These are phyloP conservation scores for Epizoanthus rinbou DNA, from an alignment of 92 coral and sea anemone genomes.

Conservation along the genomic window DNA sequence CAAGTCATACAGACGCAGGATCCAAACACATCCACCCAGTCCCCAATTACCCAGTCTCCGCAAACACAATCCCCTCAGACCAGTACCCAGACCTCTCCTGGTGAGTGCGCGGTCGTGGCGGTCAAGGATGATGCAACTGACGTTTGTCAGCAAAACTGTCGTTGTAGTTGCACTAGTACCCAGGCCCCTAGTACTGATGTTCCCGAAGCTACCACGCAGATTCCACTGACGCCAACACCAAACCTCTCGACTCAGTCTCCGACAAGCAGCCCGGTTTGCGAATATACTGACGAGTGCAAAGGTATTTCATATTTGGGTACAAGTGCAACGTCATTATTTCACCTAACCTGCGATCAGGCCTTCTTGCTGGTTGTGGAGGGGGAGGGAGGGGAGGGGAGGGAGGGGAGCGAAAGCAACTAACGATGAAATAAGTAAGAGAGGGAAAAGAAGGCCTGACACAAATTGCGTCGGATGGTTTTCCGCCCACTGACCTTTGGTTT, in stretches of 20 bases:
- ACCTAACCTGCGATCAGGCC: too few relatives aligned
- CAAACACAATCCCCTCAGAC: not conserved
- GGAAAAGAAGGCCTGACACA: too few relatives aligned
- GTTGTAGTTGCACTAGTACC: not conserved
- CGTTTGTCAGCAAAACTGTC: constrained; percentile 14
- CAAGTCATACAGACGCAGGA: constrained; percentile 1
- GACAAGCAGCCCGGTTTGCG: not conserved
- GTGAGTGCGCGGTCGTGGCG: not conserved
- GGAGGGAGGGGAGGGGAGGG: too few relatives aligned
- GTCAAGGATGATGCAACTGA: not conserved
- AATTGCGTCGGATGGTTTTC: too few relatives aligned
- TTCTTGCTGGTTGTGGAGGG: too few relatives aligned
- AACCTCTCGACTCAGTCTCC: constrained; percentile 8
- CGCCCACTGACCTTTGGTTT: too few relatives aligned
- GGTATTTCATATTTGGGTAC: not conserved
- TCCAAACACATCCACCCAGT: not conserved
- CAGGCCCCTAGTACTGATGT: not conserved
- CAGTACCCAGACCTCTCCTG: not conserved
- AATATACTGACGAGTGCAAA: constrained; percentile 1
- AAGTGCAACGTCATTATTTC: too few relatives aligned
- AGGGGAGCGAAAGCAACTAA: too few relatives aligned
- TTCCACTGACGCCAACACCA: not conserved
- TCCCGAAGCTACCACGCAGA: too few relatives aligned
- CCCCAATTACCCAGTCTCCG: not conserved
- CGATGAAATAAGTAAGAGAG: too few relatives aligned